Evolutionary conservation across 2,888 invertebrate genomes (phyloP).

Genomic region (Eristalinus aeneus): DNA sequence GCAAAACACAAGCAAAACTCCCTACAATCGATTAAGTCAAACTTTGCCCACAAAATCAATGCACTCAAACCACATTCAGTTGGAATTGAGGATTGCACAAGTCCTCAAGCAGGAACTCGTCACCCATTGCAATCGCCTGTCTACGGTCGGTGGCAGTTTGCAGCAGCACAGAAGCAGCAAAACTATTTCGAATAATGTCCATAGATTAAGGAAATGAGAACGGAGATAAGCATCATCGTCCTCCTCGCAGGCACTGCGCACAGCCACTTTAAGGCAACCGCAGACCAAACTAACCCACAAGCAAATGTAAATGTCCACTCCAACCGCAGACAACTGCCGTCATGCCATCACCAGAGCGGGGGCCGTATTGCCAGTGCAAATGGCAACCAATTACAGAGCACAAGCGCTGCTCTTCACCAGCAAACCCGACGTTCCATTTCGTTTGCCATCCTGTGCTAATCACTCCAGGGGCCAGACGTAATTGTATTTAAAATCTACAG

Average conservation of each 20-base stretch:
- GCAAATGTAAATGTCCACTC: not conserved
- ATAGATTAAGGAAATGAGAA: not conserved
- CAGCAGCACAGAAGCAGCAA: not conserved
- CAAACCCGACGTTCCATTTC: not conserved
- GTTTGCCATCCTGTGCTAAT: not conserved
- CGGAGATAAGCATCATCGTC: not conserved
- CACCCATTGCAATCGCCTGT: not conserved
- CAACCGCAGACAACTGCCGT: not conserved
- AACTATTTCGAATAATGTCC: not conserved
- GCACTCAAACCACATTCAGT: no score
- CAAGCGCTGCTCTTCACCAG: constrained; percentile 14
- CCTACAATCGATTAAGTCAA: no score
- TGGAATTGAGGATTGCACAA: no score
- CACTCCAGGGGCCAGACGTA: not conserved
- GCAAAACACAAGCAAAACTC: no score
- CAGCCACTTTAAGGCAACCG: not conserved
- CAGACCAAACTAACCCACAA: not conserved
- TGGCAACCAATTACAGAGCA: not conserved
- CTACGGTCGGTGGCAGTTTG: not conserved
- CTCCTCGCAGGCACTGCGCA: not conserved
- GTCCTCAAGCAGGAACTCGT: not conserved
- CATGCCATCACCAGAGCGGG: not conserved
- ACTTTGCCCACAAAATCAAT: no score
- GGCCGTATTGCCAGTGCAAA: not conserved
- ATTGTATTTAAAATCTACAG: not conserved